These are phyloP conservation scores for Hipposideros larvatus DNA, from an alignment of 2,797 vertebrate species.

Conservation along the genomic window DNA sequence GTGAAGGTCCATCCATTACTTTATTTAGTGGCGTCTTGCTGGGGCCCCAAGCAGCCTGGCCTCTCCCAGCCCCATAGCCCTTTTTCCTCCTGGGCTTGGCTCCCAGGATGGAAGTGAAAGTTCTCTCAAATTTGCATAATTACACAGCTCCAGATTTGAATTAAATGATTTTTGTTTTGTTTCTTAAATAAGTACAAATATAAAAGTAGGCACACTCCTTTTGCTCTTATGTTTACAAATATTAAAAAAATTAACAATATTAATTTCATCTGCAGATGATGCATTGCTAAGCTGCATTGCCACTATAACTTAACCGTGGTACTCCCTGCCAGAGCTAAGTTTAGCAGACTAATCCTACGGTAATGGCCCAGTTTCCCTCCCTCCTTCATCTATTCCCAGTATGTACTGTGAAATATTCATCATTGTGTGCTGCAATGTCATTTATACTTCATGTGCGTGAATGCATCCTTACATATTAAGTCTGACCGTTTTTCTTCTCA, in stretches of 20 bases:
- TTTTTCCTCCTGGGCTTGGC: not conserved
- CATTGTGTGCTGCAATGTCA: not conserved
- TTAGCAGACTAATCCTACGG: not conserved
- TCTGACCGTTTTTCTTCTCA: not conserved
- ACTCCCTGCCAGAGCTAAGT: not conserved
- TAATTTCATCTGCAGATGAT: slow-evolving; percentile 38
- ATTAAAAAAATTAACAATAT: not conserved
- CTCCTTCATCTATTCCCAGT: not conserved
- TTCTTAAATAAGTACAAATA: slow-evolving; percentile 44
- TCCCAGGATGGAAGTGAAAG: not conserved
- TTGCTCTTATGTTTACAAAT: slow-evolving; percentile 33
- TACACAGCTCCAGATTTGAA: not conserved
- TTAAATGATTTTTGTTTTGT: slow-evolving; percentile 50
- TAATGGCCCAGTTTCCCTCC: not conserved
- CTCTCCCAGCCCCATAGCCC: not conserved
- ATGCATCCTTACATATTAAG: not conserved
- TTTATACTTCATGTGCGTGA: not conserved
- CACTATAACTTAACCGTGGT: not conserved
- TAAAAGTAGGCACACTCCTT: slow-evolving; percentile 11
- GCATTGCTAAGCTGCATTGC: not conserved
- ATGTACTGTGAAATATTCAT: not conserved
- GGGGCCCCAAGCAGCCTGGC: not conserved
- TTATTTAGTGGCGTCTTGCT: not conserved
- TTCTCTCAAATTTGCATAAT: slow-evolving; percentile 23
- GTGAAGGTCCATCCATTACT: not conserved